These are phyloP conservation scores for Coleophora deauratella DNA, from an alignment of 2,888 invertebrate genomes.

Conservation along the genomic window DNA sequence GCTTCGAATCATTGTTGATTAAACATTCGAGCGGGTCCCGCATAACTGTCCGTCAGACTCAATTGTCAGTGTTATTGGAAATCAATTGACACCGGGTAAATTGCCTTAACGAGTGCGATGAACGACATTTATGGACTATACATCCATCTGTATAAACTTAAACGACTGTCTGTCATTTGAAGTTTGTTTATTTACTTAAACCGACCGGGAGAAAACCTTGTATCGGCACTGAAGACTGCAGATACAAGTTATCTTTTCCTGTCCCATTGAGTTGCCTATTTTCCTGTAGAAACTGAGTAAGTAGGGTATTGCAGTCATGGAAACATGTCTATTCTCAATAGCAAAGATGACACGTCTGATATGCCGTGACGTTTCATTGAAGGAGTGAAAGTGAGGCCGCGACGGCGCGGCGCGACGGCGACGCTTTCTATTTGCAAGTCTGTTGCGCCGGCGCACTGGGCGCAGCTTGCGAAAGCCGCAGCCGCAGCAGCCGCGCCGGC, in stretches of 20 bases:
- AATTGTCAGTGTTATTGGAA: conserved; percentile 70
- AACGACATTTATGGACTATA: conserved; percentile 37
- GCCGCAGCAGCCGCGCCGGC: conserved; percentile 14
- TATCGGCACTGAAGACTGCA: too few relatives aligned
- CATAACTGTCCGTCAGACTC: conserved; percentile 45
- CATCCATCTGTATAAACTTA: too few relatives aligned
- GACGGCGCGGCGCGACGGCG: conserved; percentile 10
- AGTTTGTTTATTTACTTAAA: conserved; percentile 2
- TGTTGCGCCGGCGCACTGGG: conserved; percentile 12
- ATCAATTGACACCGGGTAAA: conserved; percentile 62
- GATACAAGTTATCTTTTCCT: too few relatives aligned
- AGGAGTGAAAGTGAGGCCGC: conserved; percentile 68
- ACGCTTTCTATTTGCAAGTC: conserved; percentile 62
- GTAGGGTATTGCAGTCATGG: too few relatives aligned
- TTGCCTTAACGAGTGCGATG: conserved; percentile 43
- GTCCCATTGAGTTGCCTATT: too few relatives aligned
- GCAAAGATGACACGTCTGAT: too few relatives aligned
- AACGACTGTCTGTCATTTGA: background rate
- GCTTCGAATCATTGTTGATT: conserved; percentile 47
- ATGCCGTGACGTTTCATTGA: conserved; percentile 14
- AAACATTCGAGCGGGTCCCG: conserved; percentile 62
- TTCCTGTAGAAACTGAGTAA: too few relatives aligned
- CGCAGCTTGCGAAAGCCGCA: conserved; percentile 57
- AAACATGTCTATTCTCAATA: background rate
- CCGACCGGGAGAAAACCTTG: background rate